Evolutionary conservation across 2,797 vertebrate genomes (phyloP), one percentile per base, ranked within the genome.

Genomic region (Clamator glandarius): DNA sequence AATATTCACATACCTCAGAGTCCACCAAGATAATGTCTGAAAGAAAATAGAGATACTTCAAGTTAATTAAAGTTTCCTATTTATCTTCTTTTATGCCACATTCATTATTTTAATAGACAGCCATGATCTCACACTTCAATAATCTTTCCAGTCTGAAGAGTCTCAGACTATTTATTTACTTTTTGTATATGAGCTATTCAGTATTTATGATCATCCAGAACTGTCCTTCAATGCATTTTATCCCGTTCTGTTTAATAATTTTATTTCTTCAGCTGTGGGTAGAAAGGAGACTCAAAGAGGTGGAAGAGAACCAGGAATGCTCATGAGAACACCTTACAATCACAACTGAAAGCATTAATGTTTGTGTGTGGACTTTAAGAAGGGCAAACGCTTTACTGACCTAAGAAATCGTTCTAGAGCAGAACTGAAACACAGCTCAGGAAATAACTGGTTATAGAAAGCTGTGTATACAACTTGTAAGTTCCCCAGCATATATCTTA

Each of bases 1-100:
- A 89, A 99, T 97, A 91, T 94, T 97, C 81, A 98, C 91, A 89
- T 98, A 99, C 69, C 99, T 98, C 69, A 99, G 93, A 4, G 98
- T 99, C 99, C 99, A 99, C 98, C 99, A 99, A 8, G 98, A 97
- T 84, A 99, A 96, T 2, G 98, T 97, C 99, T 99, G 62, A 58
- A 93, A 94, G 33, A 89, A 85, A 96, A 93, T 10, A 79, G 1
- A 2, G 29, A 39, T 29, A n/a, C 3, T 9, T 84, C n/a, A 76
- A 61, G 15, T 59, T 28, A 67, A 39, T 29, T 89, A 68, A 29
- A 70, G 31, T 15, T 88, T 73, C 41, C 59, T 61, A 41, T 31
- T 68, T 83, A 39, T 25, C 50, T 69, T 74, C 51, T 67, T 87
- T 63, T 2, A 1, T 35, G 52, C 77, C 57, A 74, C 15, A 59